Evolutionary conservation across 1,140 invertebrate species (phyloP), one percentile per base, ranked within the genome.

Genomic region (Drosophila tropicalis): DNA sequence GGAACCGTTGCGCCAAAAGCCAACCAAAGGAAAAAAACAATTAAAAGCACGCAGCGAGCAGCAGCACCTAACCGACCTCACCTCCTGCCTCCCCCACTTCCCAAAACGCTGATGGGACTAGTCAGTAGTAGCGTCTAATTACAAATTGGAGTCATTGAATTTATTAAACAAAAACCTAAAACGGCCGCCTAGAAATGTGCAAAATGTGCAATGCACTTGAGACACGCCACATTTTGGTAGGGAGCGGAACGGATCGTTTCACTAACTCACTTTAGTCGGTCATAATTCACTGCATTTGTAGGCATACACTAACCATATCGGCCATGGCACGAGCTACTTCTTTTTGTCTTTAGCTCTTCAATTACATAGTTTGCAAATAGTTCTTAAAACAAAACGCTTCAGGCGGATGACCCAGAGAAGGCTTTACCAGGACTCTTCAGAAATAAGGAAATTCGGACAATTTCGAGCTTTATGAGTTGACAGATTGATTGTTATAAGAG

Each of bases 61-160:
- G 79, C 84, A 84, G 82, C 76, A 7, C 15, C 34, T 36, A 36
- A 19, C 17, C 44, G 29, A 44, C 41, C 41, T 17, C 13, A 47
- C 7, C 44, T 51, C 44, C 44, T 10, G 1, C 3, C 7, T 7
- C 19, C 44, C 44, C 17, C 9, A 51, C 19, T 51, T 22, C 44
- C 5, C 29, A 29, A 29, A 29, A 6, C 29, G 29, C 29, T 29
- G 29, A 29, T 29, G 29, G 6, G 29, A 29, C 29, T 29, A 29
- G 29, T 29, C 15, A 51, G 44, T 22, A 51, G 17, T 51, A 79
- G 81, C 85, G 81, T 84, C 84, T 89, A 89, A 89, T 89, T 89
- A 90, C 85, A 84, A 89, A 89, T 89, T 89, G 84, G 71, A 89
- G 85, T 89, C 84, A 90, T 90, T 90, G 84, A 87, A 89, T 89